Evolutionary conservation across 2,888 invertebrate genomes (phyloP).

Genomic region (Drosophila rubida): DNA sequence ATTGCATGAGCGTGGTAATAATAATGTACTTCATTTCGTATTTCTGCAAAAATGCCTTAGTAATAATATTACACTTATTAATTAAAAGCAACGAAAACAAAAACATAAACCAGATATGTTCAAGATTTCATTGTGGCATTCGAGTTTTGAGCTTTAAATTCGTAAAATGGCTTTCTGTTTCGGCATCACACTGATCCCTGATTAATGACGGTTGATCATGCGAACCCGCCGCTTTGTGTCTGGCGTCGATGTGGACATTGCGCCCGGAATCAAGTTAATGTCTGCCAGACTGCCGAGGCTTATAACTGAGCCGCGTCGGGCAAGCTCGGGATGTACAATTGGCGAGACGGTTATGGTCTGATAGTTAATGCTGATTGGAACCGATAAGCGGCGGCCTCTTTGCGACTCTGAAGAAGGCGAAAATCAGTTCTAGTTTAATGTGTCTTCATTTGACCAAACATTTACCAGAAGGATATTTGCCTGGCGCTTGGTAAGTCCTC

Average conservation of each 20-base stretch:
- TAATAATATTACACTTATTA: slow-evolving; percentile 43
- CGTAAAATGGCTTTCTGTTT: slow-evolving; percentile 10
- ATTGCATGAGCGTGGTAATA: slow-evolving; percentile 64
- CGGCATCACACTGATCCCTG: background rate
- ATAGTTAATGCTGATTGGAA: slow-evolving; percentile 75
- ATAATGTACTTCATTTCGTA: slow-evolving; percentile 51
- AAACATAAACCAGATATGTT: slow-evolving; percentile 36
- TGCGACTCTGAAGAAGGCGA: slow-evolving; percentile 40
- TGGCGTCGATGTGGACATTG: slow-evolving; percentile 39
- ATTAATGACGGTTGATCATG: slow-evolving; percentile 83
- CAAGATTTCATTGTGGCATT: slow-evolving; percentile 5
- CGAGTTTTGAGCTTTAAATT: slow-evolving; percentile 20
- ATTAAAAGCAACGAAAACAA: slow-evolving; percentile 51
- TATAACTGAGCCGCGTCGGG: slow-evolving; percentile 67
- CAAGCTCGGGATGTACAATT: slow-evolving; percentile 35
- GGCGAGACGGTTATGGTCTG: slow-evolving; percentile 60
- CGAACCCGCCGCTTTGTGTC: slow-evolving; percentile 83
- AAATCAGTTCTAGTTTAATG: slow-evolving; percentile 10
- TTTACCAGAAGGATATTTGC: slow-evolving; percentile 44
- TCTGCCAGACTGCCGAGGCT: slow-evolving; percentile 50
- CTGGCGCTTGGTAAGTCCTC: slow-evolving; percentile 20
- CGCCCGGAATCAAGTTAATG: background rate
- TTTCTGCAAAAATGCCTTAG: slow-evolving; percentile 56
- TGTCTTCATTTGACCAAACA: background rate
- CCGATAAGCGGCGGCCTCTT: slow-evolving; percentile 73